These are phyloP conservation scores for Amitus sp. DNA, from an alignment of 2,888 invertebrate genomes.

Conservation along the genomic window DNA sequence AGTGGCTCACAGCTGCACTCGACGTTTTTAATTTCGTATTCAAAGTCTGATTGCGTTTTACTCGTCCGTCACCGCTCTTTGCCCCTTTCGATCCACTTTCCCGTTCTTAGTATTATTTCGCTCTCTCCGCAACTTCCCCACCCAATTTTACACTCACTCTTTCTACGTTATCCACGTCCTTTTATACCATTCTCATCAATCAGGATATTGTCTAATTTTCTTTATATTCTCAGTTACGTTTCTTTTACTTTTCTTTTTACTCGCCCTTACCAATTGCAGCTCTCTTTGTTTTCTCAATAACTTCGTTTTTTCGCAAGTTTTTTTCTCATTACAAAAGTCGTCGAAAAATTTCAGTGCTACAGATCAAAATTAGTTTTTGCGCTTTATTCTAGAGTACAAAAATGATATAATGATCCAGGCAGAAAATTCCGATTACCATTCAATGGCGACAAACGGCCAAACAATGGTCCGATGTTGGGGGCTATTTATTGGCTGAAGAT, in stretches of 20 bases:
- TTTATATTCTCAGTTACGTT: not conserved
- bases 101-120: slow-evolving; percentile 24
- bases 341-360: no score
- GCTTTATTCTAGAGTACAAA: no score
- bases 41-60: slow-evolving; percentile 45
- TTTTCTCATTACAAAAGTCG: no score
- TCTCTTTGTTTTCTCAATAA: no score
- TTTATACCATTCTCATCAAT: slow-evolving; percentile 1
- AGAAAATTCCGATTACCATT: no score
- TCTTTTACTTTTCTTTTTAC: not conserved
- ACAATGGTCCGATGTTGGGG: no score
- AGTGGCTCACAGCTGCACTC: slow-evolving; percentile 34
- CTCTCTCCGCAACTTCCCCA: slow-evolving; percentile 13
- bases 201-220: not conserved
- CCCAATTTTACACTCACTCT: slow-evolving; percentile 8
- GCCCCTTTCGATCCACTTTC: slow-evolving; percentile 12
- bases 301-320: not conserved
- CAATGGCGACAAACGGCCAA: no score
- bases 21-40: slow-evolving; percentile 52
- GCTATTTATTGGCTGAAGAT: no score
- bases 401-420: no score
- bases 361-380: no score
- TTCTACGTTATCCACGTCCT: slow-evolving; percentile 4
- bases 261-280: not conserved
- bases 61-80: slow-evolving; percentile 14